Evolutionary conservation across 2,888 invertebrate species (phyloP).

Genomic region (Synanthedon tipuliformis): DNA sequence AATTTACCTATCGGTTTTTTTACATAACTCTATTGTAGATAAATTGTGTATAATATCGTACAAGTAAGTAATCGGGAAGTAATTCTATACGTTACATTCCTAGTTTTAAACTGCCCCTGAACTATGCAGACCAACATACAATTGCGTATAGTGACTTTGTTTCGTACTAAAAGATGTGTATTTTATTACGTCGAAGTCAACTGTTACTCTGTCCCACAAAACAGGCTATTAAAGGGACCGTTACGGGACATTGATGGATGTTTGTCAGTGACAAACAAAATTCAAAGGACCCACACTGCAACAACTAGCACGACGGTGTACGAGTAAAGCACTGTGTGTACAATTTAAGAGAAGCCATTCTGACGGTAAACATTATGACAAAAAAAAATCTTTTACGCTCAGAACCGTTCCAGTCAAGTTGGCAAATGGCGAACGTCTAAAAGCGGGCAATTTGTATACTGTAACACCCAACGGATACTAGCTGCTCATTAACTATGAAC

Average conservation of each 20-base stretch:
- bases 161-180: neutral
- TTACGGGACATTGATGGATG: slow-evolving; percentile 23
- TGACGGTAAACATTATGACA: slow-evolving; percentile 55
- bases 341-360: slow-evolving; percentile 57
- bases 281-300: slow-evolving; percentile 24
- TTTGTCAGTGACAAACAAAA: slow-evolving; percentile 13
- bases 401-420: slow-evolving; percentile 40
- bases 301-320: slow-evolving; percentile 20
- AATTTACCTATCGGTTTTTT: too few species aligned
- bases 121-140: too few species aligned
- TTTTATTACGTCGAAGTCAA: slow-evolving; percentile 10
- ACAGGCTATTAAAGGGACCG: slow-evolving; percentile 26
- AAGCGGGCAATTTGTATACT: slow-evolving; percentile 56
- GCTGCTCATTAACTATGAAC: slow-evolving; percentile 69
- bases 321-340: slow-evolving; percentile 21
- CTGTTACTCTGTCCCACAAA: slow-evolving; percentile 21
- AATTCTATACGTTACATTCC: too few species aligned
- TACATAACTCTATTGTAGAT: too few species aligned
- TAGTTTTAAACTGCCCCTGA: too few species aligned
- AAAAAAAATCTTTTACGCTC: slow-evolving; percentile 52
- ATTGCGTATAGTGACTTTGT: too few species aligned
- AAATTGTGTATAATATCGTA: too few species aligned
- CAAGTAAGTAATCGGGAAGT: too few species aligned
- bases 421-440: slow-evolving; percentile 46
- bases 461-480: slow-evolving; percentile 59